Evolutionary conservation across 2,888 invertebrate species (phyloP).

Genomic region (Sycophila texana): DNA sequence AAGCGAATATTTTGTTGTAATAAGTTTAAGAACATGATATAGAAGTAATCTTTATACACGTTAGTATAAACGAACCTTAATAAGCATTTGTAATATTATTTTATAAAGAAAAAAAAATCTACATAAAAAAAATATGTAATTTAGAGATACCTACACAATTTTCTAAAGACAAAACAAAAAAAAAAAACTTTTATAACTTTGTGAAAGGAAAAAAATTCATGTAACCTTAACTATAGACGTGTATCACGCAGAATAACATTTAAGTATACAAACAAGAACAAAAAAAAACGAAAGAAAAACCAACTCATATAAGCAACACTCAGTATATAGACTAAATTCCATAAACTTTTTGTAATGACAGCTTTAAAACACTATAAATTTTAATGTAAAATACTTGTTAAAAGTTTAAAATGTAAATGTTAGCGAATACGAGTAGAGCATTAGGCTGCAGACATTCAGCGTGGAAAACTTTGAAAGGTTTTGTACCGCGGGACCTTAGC

Average conservation of each 20-base stretch:
- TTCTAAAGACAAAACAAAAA: conserved; percentile 52
- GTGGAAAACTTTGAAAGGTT: conserved; percentile 27
- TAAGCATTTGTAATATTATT: conserved; percentile 49
- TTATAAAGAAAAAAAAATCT: conserved; percentile 41
- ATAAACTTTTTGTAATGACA: conserved; percentile 52
- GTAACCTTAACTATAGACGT: conserved; percentile 47
- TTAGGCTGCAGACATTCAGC: conserved; percentile 36
- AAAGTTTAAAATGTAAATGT: conserved; percentile 56
- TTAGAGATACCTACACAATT: conserved; percentile 44
- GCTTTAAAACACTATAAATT: conserved; percentile 55
- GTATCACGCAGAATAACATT: conserved; percentile 35
- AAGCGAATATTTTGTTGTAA: conserved; percentile 50
- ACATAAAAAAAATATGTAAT: conserved; percentile 44
- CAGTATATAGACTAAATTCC: conserved; percentile 47
- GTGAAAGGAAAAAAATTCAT: conserved; percentile 34
- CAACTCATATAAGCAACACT: conserved; percentile 34
- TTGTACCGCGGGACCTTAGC: not conserved
- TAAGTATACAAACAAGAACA: not conserved
- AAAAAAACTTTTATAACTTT: conserved; percentile 50
- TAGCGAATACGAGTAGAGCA: conserved; percentile 46
- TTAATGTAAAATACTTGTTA: conserved; percentile 56
- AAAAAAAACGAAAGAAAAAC: not conserved
- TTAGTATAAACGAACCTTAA: conserved; percentile 44
- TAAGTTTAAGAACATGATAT: conserved; percentile 49
- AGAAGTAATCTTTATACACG: conserved; percentile 39